Conservation (phyloP, 1,140 invertebrate species). For the Schlechtendalia chinensis region DNA sequence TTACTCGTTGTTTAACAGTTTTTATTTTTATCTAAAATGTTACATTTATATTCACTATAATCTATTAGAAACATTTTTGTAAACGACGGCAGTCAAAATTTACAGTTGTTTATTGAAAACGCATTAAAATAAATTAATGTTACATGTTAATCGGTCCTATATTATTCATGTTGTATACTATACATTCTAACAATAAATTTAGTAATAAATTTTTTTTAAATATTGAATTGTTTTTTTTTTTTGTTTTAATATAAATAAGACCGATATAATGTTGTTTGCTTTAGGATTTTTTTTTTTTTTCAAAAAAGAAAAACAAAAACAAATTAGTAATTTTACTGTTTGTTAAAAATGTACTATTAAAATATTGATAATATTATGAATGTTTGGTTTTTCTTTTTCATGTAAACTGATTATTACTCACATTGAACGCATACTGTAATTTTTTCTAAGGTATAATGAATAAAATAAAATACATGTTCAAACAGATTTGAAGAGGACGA, state of each 20-base stretch:
- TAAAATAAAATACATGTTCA: slow-evolving; percentile 2
- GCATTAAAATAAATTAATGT: slow-evolving; percentile 14
- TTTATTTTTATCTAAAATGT: not conserved
- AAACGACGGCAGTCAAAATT: not conserved
- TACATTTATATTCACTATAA: slow-evolving; percentile 19
- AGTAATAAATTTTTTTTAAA: not conserved
- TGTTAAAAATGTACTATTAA: not conserved
- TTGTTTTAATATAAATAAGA: not conserved
- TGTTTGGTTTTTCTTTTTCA: not conserved
- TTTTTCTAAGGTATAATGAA: not conserved
- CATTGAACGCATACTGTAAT: not conserved
- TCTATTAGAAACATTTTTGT: slow-evolving; percentile 9
- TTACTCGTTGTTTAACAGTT: not conserved
- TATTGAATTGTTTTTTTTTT: not conserved
- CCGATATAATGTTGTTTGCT: not conserved
- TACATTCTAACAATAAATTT: not conserved
- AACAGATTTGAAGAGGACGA: not conserved
- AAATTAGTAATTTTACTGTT: not conserved
- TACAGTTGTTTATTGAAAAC: not conserved
- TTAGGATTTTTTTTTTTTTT: not conserved
- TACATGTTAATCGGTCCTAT: not conserved
- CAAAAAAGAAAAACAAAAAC: not conserved
- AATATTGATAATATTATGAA: slow-evolving; percentile 1
- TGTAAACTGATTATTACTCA: slow-evolving; percentile 15
- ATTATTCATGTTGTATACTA: not conserved